A percentile compares a stretch with the other conserved stretches of the same genome.
Evolutionary conservation across 2,113 vertebrate species (phyloP).

Genomic region (Bufo bufo): DNA sequence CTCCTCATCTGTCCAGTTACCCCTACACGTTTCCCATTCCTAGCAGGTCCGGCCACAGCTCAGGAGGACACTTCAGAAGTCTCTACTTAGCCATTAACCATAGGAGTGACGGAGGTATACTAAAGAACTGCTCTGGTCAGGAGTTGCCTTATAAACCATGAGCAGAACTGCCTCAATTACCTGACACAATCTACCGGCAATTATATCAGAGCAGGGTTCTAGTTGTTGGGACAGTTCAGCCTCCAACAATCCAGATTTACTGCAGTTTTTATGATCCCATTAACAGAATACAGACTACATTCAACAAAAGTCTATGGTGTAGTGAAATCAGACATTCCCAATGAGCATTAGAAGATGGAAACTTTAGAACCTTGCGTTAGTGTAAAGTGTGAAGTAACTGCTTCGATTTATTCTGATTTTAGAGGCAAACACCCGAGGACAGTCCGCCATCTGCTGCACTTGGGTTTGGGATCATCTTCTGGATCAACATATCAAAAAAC

Average conservation of each 20-base stretch:
- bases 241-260: not conserved
- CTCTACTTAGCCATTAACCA: not conserved
- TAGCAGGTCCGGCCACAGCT: too few relatives aligned
- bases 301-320: not conserved
- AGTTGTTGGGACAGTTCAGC: too few relatives aligned
- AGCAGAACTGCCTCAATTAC: not conserved
- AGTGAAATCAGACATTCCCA: not conserved
- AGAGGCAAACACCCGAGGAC: not conserved
- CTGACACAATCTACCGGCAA: too few relatives aligned
- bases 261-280: not conserved
- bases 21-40: not conserved
- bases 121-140: not conserved
- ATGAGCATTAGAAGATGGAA: too few relatives aligned
- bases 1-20: not conserved
- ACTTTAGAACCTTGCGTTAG: not conserved
- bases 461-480: not conserved
- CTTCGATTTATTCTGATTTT: not conserved
- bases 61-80: not conserved
- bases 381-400: not conserved
- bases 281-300: not conserved
- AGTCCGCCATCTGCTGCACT: not conserved
- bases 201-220: too few relatives aligned
- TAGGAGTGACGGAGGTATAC: not conserved
- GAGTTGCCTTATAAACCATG: not conserved
- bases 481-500: too few relatives aligned